Evolutionary conservation across 2,797 vertebrate genomes (phyloP), one percentile per base, ranked within the genome.

Genomic region (Tachyglossus aculeatus): DNA sequence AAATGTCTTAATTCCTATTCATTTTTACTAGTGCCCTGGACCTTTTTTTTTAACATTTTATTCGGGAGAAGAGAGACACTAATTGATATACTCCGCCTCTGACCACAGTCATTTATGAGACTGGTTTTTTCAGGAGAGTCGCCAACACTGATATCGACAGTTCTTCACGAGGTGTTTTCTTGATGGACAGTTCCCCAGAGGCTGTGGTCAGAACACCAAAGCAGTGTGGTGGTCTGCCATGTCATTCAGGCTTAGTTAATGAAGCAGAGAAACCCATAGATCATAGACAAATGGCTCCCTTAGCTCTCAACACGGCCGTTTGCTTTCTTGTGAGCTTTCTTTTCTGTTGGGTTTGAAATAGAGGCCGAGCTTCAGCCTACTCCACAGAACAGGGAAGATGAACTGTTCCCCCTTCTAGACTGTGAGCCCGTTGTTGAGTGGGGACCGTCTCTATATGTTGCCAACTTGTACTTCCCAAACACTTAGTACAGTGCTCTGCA

Each of bases 1-100:
- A 77, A 38, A 60, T 67, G 48, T 55, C 25, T 14, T 47, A 63
- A 51, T 33, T 44, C 62, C 71, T 34, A 25, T 77, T 84, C 76
- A 50, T 37, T 67, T 72, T 72, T 74, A 44, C 77, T 37, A 56
- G 38, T 14, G 66, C 74, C 63, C 70, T 67, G 19, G 43, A 33
- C 61, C 55, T 5, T 29, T 48, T 47, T 37, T 36, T 15, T 34
- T 78, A 61, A 54, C 33, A n/a, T 15, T 32, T 5, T 0, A 7
- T 33, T 45, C 29, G 9, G 51, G 33, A 41, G 45, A 53, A 56
- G 31, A 41, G 38, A 63, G 45, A 59, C 12, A 53, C 19, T 6
- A 67, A 39, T 7, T 7, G 65, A 18, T 36, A 15, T 0, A 0
- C 7, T 65, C 13, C 14, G 16, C 1, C 7, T 48, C 61, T 65